Base-by-base conservation (phyloP, 2,888 invertebrate species). In the Caenorhabditis sp. region DNA sequence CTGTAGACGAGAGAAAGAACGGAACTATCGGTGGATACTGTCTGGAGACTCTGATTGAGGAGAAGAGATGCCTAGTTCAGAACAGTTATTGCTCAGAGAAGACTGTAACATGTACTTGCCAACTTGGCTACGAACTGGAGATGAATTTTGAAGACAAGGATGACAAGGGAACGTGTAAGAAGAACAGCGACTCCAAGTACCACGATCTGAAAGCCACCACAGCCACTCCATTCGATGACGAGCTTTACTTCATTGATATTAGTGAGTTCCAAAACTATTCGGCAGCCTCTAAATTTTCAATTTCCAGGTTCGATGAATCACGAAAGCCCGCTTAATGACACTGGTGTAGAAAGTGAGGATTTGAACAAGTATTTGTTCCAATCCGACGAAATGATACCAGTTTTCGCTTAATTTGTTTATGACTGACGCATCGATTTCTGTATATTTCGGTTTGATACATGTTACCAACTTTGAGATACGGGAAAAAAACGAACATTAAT, bases 11-110 rank as follows among this genome's bases (percentile, higher is more conserved):
- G 28, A 83, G 91, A 31, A 86, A 87, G 41, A 91, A 91, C 64
- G 91, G 91, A 76, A 91, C 91, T 1, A 90, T 91, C 51, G 91
- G 91, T 22, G 91, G 91, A 28, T 91, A 89, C 77, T 91, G 91
- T 64, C 35, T 88, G 74, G 89, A 90, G n/a, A 91, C 91, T 1
- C 81, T 91, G 16, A 87, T 91, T 8, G 88, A 88, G 38, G 90
- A 91, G 74, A 91, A 92, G 76, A 87, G 89, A 82, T 89, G 91
- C 75, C 38, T 82, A 8, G 91, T 92, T 14, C 73, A 83, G 31
- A 91, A 92, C 79, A 85, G 89, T 28, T 91, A 90, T 75, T 91
- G 91, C 73, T 90, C 90, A 26, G 90, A 90, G 82, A 88, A 89
- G 47, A 89, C 90, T 4, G 82, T 91, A 22, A 91, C 91, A 0